These are phyloP conservation scores for Monoplex corrugatus DNA, from an alignment of 2,888 invertebrate species.

Conservation along the genomic window DNA sequence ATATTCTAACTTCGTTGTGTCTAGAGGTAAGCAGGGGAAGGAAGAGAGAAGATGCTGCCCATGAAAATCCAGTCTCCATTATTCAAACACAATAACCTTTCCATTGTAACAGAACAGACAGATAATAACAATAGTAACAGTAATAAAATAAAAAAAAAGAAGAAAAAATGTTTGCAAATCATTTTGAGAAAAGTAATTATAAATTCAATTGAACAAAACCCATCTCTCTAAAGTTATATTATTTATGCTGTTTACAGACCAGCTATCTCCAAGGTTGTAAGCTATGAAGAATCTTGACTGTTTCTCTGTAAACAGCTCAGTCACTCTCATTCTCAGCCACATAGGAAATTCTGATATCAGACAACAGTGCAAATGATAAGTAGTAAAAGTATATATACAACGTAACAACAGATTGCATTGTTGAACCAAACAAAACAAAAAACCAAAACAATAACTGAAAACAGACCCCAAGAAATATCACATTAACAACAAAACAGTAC, in stretches of 20 bases:
- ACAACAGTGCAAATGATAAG: background rate
- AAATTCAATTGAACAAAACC: too few relatives aligned
- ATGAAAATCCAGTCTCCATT: too few relatives aligned
- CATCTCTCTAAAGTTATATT: too few relatives aligned
- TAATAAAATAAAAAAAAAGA: background rate
- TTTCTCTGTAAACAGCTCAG: too few relatives aligned
- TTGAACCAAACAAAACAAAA: background rate
- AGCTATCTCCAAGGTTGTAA: too few relatives aligned
- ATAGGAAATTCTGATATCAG: background rate
- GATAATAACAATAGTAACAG: background rate
- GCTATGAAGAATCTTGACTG: too few relatives aligned
- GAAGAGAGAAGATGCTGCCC: too few relatives aligned
- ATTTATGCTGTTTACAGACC: too few relatives aligned
- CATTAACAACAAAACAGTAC: background rate
- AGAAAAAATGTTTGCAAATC: background rate
- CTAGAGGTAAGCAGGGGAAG: too few relatives aligned
- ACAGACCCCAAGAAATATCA: conserved; percentile 18
- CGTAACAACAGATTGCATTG: background rate
- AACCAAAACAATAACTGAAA: too few relatives aligned
- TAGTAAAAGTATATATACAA: background rate
- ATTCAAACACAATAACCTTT: too few relatives aligned
- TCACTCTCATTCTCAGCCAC: background rate
- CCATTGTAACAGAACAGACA: background rate
- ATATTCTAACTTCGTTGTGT: too few relatives aligned
- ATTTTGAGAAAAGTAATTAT: background rate